Evolutionary conservation across 2,888 invertebrate genomes (phyloP).

Genomic region (Ornithoptera alexandrae): DNA sequence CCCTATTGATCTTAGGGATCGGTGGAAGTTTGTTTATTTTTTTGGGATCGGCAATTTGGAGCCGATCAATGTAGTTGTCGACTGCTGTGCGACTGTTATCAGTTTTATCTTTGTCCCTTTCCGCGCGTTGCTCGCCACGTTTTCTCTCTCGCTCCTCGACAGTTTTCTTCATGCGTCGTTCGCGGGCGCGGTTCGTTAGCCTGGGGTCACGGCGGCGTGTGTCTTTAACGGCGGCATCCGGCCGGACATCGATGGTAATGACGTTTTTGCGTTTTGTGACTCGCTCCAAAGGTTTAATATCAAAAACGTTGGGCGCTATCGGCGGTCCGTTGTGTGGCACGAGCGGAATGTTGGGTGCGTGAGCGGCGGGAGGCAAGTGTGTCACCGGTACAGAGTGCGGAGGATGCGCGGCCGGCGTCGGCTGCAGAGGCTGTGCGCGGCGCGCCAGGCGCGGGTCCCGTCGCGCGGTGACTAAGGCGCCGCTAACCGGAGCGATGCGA

Average conservation of each 20-base stretch:
- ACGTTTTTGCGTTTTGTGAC: conserved; percentile 69
- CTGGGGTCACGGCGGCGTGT: conserved; percentile 41
- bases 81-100: conserved; percentile 32
- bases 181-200: conserved; percentile 34
- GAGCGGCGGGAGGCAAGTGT: conserved; percentile 28
- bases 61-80: conserved; percentile 47
- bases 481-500: conserved; percentile 68
- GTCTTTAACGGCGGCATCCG: conserved; percentile 36
- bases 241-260: conserved; percentile 69
- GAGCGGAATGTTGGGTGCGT: conserved; percentile 29
- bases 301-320: conserved; percentile 68
- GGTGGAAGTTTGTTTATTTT: conserved; percentile 67
- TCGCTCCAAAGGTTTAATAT: conserved; percentile 71
- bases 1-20: conserved; percentile 61
- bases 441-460: conserved; percentile 57
- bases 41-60: conserved; percentile 51
- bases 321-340: conserved; percentile 38
- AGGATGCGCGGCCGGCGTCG: conserved; percentile 28
- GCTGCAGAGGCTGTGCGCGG: conserved; percentile 37
- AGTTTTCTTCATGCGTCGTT: conserved; percentile 21
- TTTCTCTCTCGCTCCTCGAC: conserved; percentile 29
- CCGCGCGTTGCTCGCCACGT: conserved; percentile 31
- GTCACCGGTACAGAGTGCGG: conserved; percentile 25
- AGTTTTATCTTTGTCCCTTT: conserved; percentile 31
- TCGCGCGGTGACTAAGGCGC: conserved; percentile 54